Conservation (phyloP, 2,113 vertebrate species). For the Solenodon paradoxus region DNA sequence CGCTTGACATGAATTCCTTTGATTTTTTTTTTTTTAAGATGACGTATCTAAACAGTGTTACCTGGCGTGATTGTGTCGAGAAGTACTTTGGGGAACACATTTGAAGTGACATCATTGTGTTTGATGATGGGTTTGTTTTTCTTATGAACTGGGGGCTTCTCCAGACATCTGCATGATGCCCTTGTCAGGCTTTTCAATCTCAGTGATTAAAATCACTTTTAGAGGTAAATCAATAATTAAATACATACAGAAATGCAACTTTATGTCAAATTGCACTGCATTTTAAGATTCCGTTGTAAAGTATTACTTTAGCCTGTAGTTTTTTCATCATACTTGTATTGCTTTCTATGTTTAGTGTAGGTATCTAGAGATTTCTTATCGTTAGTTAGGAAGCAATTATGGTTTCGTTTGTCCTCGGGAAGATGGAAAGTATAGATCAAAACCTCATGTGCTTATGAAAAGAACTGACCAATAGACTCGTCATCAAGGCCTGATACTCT, state of each 20-base stretch:
- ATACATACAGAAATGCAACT: too few relatives aligned
- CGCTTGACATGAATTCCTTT: constrained; percentile 74
- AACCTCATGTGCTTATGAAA: not conserved
- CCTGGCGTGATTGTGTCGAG: not conserved
- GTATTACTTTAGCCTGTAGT: not conserved
- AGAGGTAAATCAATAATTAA: not conserved
- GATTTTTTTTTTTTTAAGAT: not conserved
- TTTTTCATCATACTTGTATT: not conserved
- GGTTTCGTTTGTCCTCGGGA: not conserved
- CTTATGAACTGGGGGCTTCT: not conserved
- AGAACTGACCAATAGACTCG: not conserved
- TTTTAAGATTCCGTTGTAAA: constrained; percentile 20
- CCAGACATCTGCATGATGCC: not conserved
- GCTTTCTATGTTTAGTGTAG: not conserved
- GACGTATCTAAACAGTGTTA: not conserved
- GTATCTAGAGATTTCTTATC: not conserved
- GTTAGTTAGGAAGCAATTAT: not conserved
- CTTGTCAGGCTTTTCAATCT: not conserved
- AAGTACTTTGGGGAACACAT: not conserved
- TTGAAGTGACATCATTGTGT: constrained; percentile 12
- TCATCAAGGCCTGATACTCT: not conserved
- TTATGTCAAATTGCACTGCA: not conserved
- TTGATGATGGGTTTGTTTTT: not conserved
- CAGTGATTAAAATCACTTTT: not conserved
- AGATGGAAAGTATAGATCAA: not conserved